Evolutionary conservation across 1,140 invertebrate species (phyloP).

Genomic region (Trichomalopsis sarcophagae): DNA sequence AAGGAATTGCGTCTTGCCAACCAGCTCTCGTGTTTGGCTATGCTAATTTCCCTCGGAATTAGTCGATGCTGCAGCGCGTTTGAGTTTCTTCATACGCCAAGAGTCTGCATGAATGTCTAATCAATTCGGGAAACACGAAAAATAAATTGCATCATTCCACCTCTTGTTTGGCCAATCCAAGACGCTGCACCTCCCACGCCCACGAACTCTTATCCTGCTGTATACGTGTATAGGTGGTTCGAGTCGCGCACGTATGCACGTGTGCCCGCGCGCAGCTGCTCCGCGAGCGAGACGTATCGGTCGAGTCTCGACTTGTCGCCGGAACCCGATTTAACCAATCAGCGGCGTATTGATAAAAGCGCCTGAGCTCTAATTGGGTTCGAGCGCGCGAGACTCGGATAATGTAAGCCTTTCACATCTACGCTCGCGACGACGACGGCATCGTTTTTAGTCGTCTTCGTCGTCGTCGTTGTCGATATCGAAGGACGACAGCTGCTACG

Average conservation of each 20-base stretch:
- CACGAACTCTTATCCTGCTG: not conserved
- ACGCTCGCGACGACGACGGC: not conserved
- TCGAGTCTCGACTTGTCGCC: not conserved
- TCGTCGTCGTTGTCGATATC: too few relatives aligned
- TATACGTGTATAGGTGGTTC: too few relatives aligned
- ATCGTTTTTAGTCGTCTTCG: not conserved
- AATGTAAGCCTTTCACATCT: not conserved
- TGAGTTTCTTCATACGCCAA: too few relatives aligned
- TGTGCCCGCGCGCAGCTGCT: not conserved
- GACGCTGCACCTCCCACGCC: not conserved
- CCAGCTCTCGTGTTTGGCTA: too few relatives aligned
- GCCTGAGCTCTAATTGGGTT: conserved; percentile 52
- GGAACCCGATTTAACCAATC: conserved; percentile 61
- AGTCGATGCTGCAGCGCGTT: too few relatives aligned
- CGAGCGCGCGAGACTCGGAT: not conserved
- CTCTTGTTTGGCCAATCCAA: not conserved
- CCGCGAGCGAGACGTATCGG: not conserved
- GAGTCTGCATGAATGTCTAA: not conserved
- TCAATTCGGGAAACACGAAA: not conserved
- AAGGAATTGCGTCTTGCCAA: too few relatives aligned
- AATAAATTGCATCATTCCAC: not conserved
- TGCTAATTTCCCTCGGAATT: too few relatives aligned
- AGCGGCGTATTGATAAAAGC: conserved; percentile 57
- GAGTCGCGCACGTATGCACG: not conserved
- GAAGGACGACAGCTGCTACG: too few relatives aligned